Evolutionary conservation across 2,888 invertebrate species (phyloP), one percentile per base, ranked within the genome.

Genomic region (Geotrupes spiniger): DNA sequence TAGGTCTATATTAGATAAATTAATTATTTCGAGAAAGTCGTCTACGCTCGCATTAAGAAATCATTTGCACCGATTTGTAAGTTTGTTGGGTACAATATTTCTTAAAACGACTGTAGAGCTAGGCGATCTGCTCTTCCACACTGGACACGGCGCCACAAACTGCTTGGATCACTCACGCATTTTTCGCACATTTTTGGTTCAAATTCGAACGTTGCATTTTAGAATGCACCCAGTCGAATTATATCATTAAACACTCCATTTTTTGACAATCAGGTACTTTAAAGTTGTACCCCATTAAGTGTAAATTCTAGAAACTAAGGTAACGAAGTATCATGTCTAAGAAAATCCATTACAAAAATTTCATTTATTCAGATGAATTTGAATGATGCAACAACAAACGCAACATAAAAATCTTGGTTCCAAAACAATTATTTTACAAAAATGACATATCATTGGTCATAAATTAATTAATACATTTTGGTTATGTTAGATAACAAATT

Each of bases 1-100:
- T 73, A 73, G 72, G 72, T 73, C 73, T 73, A 73, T 72, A 73
- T 73, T 73, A 73, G 73, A 73, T 73, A 69, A 69, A 61, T 61
- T 64, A 64, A 64, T 59, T 60, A 61, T 58, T 47, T 52, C 44
- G 41, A 48, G 43, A 39, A 42, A 37, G 29, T 36, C 27, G 41
- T 40, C 56, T 57, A 57, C 59, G 58, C 46, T 59, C 59, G 58
- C 51, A 33, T 33, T 58, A 54, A 47, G 62, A 60, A 61, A 56
- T 57, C 45, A 21, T 48, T 33, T 46, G 41, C 36, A 49, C 56
- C 56, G 52, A 52, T 53, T 58, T 57, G 54, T 45, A 41, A 51
- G 44, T 59, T 59, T 54, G 51, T 54, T 53, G 41, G 54, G 52
- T 49, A 14, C 46, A 37, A 41, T 29, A 46, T 57, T 57, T 58